phyloP scores from a whole-genome alignment of 2,888 invertebrate genomes.

The Nowickia ferox region DNA sequence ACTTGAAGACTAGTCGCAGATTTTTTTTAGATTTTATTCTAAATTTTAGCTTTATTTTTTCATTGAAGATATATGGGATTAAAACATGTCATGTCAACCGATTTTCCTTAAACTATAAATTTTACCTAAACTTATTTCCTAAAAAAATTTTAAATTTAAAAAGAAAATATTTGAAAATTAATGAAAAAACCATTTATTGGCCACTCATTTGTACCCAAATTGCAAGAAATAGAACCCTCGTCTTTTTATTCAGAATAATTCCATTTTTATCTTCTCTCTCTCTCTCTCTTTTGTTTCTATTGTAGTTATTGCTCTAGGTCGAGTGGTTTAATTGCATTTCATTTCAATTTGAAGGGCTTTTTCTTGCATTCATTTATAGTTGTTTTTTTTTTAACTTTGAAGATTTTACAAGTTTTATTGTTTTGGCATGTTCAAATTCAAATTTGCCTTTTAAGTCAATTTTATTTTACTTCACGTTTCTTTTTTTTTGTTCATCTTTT shows the following conservation, averaged over 20 bases:
- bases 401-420: slow-evolving; percentile 65
- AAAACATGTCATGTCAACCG: no score
- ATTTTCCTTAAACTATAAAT: no score
- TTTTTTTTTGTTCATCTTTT: slow-evolving; percentile 6
- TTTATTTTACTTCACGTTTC: slow-evolving; percentile 38
- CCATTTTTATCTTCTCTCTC: slow-evolving; percentile 34
- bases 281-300: neutral
- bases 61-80: no score
- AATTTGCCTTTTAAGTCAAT: slow-evolving; percentile 48
- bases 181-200: neutral
- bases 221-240: neutral
- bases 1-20: no score
- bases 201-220: neutral
- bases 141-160: no score
- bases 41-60: no score
- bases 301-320: slow-evolving; percentile 56
- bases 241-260: slow-evolving; percentile 30
- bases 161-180: no score
- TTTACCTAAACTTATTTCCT: neutral
- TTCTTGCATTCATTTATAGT: slow-evolving; percentile 27
- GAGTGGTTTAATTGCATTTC: slow-evolving; percentile 71
- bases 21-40: no score
- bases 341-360: slow-evolving; percentile 61
- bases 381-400: slow-evolving; percentile 4
- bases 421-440: slow-evolving; percentile 63